Evolutionary conservation across 2,113 vertebrate genomes (phyloP).

Genomic region (Chloropsis hardwickii): DNA sequence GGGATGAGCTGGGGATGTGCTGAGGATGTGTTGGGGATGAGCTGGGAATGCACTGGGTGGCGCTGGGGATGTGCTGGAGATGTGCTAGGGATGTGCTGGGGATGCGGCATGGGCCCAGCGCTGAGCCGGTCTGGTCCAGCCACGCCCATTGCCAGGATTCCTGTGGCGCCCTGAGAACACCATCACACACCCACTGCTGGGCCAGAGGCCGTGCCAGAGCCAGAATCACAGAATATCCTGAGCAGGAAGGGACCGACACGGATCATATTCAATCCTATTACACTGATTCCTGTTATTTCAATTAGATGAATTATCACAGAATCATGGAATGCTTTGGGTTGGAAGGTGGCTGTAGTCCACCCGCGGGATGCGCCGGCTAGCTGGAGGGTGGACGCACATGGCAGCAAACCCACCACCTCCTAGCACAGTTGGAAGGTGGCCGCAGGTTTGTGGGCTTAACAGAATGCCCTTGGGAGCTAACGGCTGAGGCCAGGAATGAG

Average conservation of each 20-base stretch:
- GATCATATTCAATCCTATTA: neutral
- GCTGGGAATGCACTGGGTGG: neutral
- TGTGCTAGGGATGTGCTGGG: neutral
- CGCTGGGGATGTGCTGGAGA: too few species aligned
- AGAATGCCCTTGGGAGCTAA: too few species aligned
- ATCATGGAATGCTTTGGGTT: neutral
- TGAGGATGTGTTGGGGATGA: neutral
- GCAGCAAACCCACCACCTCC: too few species aligned
- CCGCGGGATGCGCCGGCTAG: too few species aligned
- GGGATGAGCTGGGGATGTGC: neutral
- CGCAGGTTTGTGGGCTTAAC: too few species aligned
- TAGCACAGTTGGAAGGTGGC: too few species aligned
- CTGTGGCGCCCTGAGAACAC: neutral
- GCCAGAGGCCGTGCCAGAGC: neutral
- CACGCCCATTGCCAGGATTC: accelerated
- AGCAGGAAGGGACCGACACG: neutral
- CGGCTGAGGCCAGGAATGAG: too few species aligned
- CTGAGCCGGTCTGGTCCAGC: accelerated
- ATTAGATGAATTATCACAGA: neutral
- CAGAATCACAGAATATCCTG: accelerated
- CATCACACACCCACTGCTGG: accelerated
- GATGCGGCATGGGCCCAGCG: accelerated
- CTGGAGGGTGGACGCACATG: too few species aligned
- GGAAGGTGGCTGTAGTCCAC: neutral
- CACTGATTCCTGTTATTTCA: neutral